Conservation (phyloP, 2,113 vertebrate genomes). For the Antennarius striatus region DNA sequence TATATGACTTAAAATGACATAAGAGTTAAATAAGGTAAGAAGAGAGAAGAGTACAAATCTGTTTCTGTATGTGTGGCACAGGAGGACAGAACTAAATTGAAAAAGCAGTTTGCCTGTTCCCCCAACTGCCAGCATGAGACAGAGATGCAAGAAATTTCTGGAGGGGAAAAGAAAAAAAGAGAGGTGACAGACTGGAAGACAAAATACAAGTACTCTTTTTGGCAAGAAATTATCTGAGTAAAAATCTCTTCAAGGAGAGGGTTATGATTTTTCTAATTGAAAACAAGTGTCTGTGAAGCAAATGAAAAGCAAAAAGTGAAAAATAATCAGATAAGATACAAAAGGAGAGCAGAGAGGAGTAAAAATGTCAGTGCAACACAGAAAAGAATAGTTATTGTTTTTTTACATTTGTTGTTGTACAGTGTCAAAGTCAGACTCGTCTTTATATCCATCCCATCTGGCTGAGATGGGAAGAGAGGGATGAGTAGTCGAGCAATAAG, state of each 20-base stretch:
- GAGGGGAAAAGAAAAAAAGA: conserved; percentile 3
- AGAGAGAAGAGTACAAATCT: conserved; percentile 12
- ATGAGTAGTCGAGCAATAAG: conserved; percentile 48
- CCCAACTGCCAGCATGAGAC: conserved; percentile 33
- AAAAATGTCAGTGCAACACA: conserved; percentile 25
- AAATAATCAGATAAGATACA: conserved; percentile 42
- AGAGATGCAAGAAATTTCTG: neutral
- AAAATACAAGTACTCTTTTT: conserved; percentile 13
- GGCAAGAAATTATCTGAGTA: neutral
- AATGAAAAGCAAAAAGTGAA: conserved; percentile 40
- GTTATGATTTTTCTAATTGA: conserved; percentile 36
- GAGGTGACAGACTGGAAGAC: conserved; percentile 23
- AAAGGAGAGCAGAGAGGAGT: neutral
- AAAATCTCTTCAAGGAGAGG: conserved; percentile 1
- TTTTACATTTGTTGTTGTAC: conserved; percentile 35
- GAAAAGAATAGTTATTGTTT: conserved; percentile 19
- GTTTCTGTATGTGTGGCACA: neutral
- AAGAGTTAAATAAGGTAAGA: conserved; percentile 1
- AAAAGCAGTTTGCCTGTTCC: conserved; percentile 26
- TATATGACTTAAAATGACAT: neutral
- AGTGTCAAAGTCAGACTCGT: conserved; percentile 45
- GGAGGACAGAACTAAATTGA: conserved; percentile 15
- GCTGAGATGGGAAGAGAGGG: conserved; percentile 24
- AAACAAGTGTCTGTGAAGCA: conserved; percentile 41
- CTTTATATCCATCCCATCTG: conserved; percentile 20